Evolutionary conservation across 2,113 vertebrate species (phyloP), one percentile per base, ranked within the genome.

Genomic region (Psettodes erumei): DNA sequence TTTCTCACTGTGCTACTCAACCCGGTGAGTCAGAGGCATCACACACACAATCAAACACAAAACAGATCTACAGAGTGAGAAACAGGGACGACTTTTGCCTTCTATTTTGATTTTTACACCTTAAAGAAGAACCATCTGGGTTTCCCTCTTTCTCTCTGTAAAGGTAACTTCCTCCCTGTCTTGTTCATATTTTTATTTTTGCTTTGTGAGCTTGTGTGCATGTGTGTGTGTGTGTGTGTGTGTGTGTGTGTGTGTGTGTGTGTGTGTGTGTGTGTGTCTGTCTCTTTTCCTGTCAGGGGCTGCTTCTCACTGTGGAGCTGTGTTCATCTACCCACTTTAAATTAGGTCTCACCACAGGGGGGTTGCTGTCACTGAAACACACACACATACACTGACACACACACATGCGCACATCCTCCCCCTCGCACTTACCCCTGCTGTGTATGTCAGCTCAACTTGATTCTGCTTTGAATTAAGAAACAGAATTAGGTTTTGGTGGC

Each of bases 1-100:
- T 99, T 99, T 86, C 96, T 98, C 82, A 99, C 97, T 0, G 93
- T 99, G 60, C 94, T 99, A 35, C 95, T 99, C 64, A 99, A 98
- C 85, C 98, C 97, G 53, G 98, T 99, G 93, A 96, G 97, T 96
- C 84, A 80, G 23, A 71, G 12, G 23, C 61, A 78, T 6, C 25
- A 68, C 30, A 32, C 13, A 18, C 25, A 54, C n/a, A 33, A 32
- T 30, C 55, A 50, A 13, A 54, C 50, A 59, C 19, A 59, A 54
- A 56, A 74, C 11, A 1, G 33, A 50, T 40, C 43, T 6, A 54
- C 15, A 23, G 28, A 64, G 30, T 15, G 63, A 68, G 67, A 58
- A 77, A 38, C 25, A 65, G 37, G 48, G 33, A 61, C 10, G 37
- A 12, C 54, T 68, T 67, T 76, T 72, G 51, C 25, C 65, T 71